Percentiles rank a stretch among this genome's conserved stretches.
These are phyloP conservation scores for Scomber scombrus DNA, from an alignment of 2,113 vertebrate species.

Conservation along the genomic window DNA sequence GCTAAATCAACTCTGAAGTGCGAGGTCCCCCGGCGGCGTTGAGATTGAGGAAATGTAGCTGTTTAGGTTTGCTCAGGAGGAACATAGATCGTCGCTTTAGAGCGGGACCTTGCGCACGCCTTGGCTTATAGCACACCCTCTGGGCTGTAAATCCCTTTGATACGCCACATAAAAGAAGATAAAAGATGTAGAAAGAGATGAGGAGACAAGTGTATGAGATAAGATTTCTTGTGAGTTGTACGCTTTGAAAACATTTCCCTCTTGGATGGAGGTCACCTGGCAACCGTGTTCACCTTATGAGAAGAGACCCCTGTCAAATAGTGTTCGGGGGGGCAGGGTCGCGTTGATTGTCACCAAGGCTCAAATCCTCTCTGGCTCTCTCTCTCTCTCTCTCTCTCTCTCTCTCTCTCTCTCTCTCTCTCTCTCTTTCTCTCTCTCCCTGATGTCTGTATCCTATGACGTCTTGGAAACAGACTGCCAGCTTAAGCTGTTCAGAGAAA, in stretches of 20 bases:
- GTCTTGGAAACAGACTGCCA: slow-evolving; percentile 49
- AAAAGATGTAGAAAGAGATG: slow-evolving; percentile 69
- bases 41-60: slow-evolving; percentile 64
- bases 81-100: slow-evolving; percentile 58
- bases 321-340: not conserved
- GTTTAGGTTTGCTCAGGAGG: slow-evolving; percentile 60
- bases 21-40: slow-evolving; percentile 56
- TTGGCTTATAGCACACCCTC: slow-evolving; percentile 45
- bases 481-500: slow-evolving; percentile 57
- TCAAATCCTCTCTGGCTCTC: slow-evolving; percentile 28
- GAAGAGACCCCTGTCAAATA: not conserved
- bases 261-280: slow-evolving; percentile 39
- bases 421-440: slow-evolving; percentile 18
- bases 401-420: slow-evolving; percentile 26
- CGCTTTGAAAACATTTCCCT: slow-evolving; percentile 30
- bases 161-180: slow-evolving; percentile 63
- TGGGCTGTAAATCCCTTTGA: slow-evolving; percentile 69
- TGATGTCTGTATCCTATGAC: slow-evolving; percentile 64
- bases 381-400: slow-evolving; percentile 21
- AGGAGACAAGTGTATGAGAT: slow-evolving; percentile 61
- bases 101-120: slow-evolving; percentile 39
- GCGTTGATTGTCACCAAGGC: slow-evolving; percentile 2
- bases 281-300: not conserved
- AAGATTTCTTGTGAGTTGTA: slow-evolving; percentile 49
- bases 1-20: slow-evolving; percentile 78